Conservation (phyloP, 2,888 invertebrate genomes). For the Nomada fucata region DNA sequence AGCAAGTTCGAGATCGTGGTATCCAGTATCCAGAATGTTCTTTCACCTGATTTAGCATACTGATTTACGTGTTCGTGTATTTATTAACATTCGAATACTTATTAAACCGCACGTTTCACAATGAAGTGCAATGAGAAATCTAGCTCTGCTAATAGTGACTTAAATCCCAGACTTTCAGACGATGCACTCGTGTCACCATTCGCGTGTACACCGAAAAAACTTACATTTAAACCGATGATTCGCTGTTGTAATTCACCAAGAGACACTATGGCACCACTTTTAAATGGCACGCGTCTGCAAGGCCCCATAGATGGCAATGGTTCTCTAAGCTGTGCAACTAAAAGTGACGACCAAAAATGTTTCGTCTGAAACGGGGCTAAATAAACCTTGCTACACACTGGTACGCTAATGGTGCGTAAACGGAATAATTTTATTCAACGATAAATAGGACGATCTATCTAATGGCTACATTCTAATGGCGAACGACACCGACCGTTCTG, state of each 20-base stretch:
- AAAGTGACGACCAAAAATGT: no score
- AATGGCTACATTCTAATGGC: neutral
- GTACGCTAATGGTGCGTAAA: slow-evolving; percentile 40
- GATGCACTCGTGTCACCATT: no score
- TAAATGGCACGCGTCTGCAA: no score
- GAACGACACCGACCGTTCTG: slow-evolving; percentile 14
- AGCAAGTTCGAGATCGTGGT: no score
- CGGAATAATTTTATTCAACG: slow-evolving; percentile 26
- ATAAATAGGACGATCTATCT: neutral
- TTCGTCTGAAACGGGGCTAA: slow-evolving; percentile 16
- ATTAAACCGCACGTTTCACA: slow-evolving; percentile 59
- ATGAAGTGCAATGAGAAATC: slow-evolving; percentile 53
- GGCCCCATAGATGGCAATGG: no score
- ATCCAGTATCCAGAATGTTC: neutral
- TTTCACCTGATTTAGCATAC: neutral
- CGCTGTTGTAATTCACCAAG: no score
- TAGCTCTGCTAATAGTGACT: slow-evolving; percentile 51
- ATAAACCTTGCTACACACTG: slow-evolving; percentile 30
- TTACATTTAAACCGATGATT: no score
- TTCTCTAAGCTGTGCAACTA: no score
- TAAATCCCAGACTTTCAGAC: no score
- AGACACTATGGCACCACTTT: no score
- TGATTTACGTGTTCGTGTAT: neutral
- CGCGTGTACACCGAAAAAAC: no score
- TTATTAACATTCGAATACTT: slow-evolving; percentile 5